Evolutionary conservation across 2,888 invertebrate genomes (phyloP).

Genomic region (Kuschelorhynchus macadamiae): DNA sequence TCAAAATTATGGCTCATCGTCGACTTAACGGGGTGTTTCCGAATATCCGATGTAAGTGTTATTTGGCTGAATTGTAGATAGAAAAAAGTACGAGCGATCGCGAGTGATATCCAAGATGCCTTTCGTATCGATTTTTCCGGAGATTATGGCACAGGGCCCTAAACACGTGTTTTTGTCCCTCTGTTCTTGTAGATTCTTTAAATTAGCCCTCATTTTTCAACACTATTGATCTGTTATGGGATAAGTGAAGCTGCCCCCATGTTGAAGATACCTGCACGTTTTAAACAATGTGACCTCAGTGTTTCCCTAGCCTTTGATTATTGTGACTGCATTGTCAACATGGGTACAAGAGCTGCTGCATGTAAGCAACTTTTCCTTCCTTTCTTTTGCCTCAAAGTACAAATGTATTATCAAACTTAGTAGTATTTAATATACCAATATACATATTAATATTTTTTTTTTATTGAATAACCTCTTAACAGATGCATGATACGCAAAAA

Average conservation of each 20-base stretch:
- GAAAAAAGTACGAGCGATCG: conserved; percentile 46
- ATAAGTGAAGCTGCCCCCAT: conserved; percentile 69
- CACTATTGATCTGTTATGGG: conserved; percentile 68
- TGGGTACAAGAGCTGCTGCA: conserved; percentile 94
- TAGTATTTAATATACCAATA: not conserved
- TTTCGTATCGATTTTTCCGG: conserved; percentile 63
- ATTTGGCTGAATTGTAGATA: conserved; percentile 40
- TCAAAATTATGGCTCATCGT: conserved; percentile 44
- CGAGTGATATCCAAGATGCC: conserved; percentile 61
- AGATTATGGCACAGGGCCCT: conserved; percentile 62
- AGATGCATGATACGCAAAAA: too few species aligned
- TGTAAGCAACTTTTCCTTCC: conserved; percentile 77
- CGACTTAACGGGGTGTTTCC: conserved; percentile 64
- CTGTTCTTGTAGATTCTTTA: conserved; percentile 67
- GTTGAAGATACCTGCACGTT: conserved; percentile 71
- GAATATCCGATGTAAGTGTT: conserved; percentile 65
- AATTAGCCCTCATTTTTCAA: conserved; percentile 67
- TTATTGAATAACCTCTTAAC: too few species aligned
- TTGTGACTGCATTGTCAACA: conserved; percentile 75
- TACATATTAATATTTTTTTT: too few species aligned
- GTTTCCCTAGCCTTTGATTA: conserved; percentile 71
- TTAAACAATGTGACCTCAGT: conserved; percentile 71
- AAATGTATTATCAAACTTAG: conserved; percentile 15
- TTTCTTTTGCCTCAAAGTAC: conserved; percentile 36
- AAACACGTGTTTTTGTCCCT: conserved; percentile 66